Evolutionary conservation across 2,113 vertebrate genomes (phyloP).

Genomic region (Crotophaga sulcirostris): DNA sequence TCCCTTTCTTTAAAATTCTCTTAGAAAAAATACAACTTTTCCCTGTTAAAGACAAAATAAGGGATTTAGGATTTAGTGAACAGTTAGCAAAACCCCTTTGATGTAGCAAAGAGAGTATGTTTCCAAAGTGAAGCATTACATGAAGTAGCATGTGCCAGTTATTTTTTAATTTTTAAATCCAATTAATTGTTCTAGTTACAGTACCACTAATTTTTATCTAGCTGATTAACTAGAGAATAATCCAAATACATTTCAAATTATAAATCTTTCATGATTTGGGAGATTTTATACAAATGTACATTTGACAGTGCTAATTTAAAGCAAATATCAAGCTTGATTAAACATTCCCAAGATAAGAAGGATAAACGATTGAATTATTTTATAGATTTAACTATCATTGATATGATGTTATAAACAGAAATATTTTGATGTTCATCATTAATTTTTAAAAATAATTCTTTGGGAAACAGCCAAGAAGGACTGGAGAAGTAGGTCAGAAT

Average conservation of each 20-base stretch:
- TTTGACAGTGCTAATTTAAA: conserved; percentile 96
- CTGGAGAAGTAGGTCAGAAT: conserved; percentile 70
- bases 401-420: conserved; percentile 89
- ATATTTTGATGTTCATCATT: conserved; percentile 89
- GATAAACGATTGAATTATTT: conserved; percentile 94
- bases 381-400: conserved; percentile 88
- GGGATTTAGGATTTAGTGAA: neutral
- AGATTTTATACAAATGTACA: conserved; percentile 95
- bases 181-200: conserved; percentile 76
- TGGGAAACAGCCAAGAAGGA: conserved; percentile 74
- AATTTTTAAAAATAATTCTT: conserved; percentile 79
- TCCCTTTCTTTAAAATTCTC: neutral
- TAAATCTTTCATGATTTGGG: conserved; percentile 98
- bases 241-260: conserved; percentile 94
- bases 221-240: conserved; percentile 92
- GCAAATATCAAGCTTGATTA: conserved; percentile 97
- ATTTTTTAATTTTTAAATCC: conserved; percentile 65
- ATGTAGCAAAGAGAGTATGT: neutral
- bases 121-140: neutral
- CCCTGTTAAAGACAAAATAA: neutral
- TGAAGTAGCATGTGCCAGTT: neutral
- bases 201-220: conserved; percentile 78
- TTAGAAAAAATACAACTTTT: neutral
- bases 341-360: conserved; percentile 89
- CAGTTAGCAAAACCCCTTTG: neutral